phyloP scores from a whole-genome alignment of 1,140 invertebrate species.

The Penaeus japonicus region DNA sequence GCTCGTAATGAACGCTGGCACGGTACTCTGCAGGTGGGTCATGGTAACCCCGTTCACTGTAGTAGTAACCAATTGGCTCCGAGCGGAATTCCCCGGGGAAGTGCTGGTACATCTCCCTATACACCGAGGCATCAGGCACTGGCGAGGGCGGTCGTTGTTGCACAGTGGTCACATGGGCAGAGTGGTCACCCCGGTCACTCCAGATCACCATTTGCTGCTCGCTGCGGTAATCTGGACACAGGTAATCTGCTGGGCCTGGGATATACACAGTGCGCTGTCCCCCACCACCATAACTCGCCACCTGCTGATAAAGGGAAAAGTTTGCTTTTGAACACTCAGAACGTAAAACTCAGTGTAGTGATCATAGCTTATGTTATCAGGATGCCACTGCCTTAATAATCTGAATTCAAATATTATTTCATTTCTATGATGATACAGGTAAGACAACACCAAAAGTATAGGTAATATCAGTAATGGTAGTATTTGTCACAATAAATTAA shows the following conservation, averaged over 20 bases:
- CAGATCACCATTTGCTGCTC: constrained; percentile 46
- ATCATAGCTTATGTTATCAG: no score
- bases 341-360: no score
- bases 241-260: constrained; percentile 44
- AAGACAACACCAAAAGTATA: no score
- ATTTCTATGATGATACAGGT: no score
- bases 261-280: constrained; percentile 37
- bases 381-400: no score
- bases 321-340: no score
- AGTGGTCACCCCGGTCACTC: background rate
- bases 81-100: constrained; percentile 23
- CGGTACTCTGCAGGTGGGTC: constrained; percentile 72
- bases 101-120: constrained; percentile 41
- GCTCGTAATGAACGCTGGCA: constrained; percentile 58
- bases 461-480: no score
- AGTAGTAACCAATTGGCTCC: constrained; percentile 24
- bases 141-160: constrained; percentile 25
- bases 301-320: background rate
- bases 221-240: constrained; percentile 32
- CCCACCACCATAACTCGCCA: constrained; percentile 19
- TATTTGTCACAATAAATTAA: no score
- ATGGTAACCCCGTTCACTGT: constrained; percentile 39
- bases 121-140: constrained; percentile 53
- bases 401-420: no score
- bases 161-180: background rate